Base-by-base conservation (phyloP, 2,888 invertebrate species). In the Nematopogon swammerdamellus region DNA sequence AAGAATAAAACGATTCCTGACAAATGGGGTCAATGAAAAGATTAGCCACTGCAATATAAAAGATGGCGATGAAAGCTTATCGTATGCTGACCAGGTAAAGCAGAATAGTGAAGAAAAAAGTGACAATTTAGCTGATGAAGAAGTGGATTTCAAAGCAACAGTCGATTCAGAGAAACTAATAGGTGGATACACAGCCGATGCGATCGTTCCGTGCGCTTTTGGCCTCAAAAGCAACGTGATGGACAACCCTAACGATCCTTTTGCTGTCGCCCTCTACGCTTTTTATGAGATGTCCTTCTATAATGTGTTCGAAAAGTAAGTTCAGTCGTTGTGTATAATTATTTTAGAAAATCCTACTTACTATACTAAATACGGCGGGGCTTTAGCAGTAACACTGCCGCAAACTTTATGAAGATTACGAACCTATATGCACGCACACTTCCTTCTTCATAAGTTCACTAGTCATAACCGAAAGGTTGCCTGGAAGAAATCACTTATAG, bases 281-380 rank as follows among this genome's bases (percentile, higher is more conserved):
- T 79, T 77, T 53, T 79, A 79, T 50, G 76, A 76, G 53, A 70
- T 72, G 66, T 65, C 72, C 0, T 54, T 63, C 47, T 73, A 56
- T 49, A 79, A 79, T 56, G 63, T 77, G 17, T 70, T 79, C 60
- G 75, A 75, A 57, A 79, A 79, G 79, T 77, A 56, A 68, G 76
- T 72, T 52, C n/a, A n/a, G n/a, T n/a, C n/a, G n/a, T 14, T 30
- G 14, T 30, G 10, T 11, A 30, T 30, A 11, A 11, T 30, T 43
- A 43, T 18, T 43, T 43, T 6, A 5, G 16, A 43, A n/a, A 43
- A 43, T 43, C 4, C 16, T 43, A 17, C 4, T 17, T 5, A n/a
- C 43, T 30, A 25, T 25, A 25, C 4, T 25, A 25, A 6, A 6
- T 6, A 25, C 25, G 25, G n/a, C n/a, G n/a, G n/a, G n/a, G n/a